phyloP scores from a whole-genome alignment of 2,888 invertebrate genomes.

The Nudaria mundana region DNA sequence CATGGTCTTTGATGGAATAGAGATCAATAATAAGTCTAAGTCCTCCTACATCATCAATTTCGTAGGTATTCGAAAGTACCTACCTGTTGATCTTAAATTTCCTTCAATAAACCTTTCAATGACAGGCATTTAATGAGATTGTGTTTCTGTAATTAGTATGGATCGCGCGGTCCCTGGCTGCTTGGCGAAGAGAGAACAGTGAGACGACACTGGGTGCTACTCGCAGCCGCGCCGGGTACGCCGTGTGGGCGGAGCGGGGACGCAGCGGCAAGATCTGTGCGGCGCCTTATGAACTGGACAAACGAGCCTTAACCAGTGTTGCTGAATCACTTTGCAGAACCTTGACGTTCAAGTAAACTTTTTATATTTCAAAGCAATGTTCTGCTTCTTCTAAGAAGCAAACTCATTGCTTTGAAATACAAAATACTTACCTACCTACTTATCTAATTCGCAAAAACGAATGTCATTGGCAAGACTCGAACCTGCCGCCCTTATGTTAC shows the following conservation, averaged over 20 bases:
- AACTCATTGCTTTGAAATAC: no score
- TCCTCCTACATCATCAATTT: no score
- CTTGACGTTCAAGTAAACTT: constrained; percentile 85
- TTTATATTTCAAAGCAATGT: no score
- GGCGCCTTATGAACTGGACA: constrained; percentile 86
- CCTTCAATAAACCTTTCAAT: no score
- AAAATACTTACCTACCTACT: neutral
- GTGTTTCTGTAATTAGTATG: constrained; percentile 79
- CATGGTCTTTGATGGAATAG: no score
- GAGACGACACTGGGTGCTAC: constrained; percentile 86
- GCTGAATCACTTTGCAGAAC: constrained; percentile 89
- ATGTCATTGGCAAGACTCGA: no score
- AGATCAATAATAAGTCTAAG: no score
- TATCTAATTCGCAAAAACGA: neutral
- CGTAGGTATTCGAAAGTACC: no score
- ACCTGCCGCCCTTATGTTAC: no score
- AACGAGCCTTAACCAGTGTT: constrained; percentile 84
- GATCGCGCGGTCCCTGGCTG: constrained; percentile 85
- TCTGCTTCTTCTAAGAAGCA: no score
- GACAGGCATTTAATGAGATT: no score
- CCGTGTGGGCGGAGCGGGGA: constrained; percentile 92
- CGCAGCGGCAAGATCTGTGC: constrained; percentile 90
- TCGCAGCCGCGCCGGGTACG: constrained; percentile 89
- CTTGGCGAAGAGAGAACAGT: constrained; percentile 82
- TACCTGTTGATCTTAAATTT: no score